A percentile compares a stretch with the other conserved stretches of the same genome.
Evolutionary conservation across 2,888 invertebrate species (phyloP).

Genomic region (Parnassius apollo): DNA sequence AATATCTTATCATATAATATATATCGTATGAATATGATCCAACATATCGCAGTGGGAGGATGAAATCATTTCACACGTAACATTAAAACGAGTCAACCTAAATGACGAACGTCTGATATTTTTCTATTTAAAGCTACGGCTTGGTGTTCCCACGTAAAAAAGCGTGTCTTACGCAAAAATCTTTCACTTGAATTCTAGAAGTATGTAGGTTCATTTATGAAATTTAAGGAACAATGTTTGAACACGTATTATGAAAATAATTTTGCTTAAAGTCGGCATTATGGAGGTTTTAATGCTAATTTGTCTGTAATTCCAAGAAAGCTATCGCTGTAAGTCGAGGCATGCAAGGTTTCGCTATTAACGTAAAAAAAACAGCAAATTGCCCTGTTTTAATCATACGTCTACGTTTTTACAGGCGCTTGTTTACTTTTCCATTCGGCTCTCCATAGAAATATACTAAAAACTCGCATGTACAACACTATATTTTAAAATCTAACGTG

Average conservation of each 20-base stretch:
- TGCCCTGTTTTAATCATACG: constrained; percentile 51
- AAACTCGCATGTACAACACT: constrained; percentile 8
- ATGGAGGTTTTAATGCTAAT: constrained; percentile 35
- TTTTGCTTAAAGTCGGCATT: constrained; percentile 25
- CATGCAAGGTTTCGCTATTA: constrained; percentile 46
- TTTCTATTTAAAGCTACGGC: constrained; percentile 15
- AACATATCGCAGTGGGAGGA: not conserved
- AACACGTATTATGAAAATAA: constrained; percentile 19
- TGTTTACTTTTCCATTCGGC: constrained; percentile 27
- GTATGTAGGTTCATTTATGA: too few relatives aligned
- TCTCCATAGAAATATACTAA: constrained; percentile 17
- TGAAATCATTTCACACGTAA: constrained; percentile 11
- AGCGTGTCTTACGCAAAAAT: not conserved
- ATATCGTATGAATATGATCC: too few relatives aligned
- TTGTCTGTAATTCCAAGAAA: constrained; percentile 45
- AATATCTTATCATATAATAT: too few relatives aligned
- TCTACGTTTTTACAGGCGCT: constrained; percentile 45
- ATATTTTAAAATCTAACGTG: constrained; percentile 22
- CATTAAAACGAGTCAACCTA: constrained; percentile 11
- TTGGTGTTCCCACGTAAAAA: not conserved
- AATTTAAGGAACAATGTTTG: not conserved
- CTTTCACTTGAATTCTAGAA: too few relatives aligned
- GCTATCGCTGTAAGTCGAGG: constrained; percentile 33
- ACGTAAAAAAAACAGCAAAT: constrained; percentile 48
- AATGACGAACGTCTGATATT: constrained; percentile 19